Evolutionary conservation across 2,113 vertebrate species (phyloP), one percentile per base, ranked within the genome.

Genomic region (Peromyscus maniculatus): DNA sequence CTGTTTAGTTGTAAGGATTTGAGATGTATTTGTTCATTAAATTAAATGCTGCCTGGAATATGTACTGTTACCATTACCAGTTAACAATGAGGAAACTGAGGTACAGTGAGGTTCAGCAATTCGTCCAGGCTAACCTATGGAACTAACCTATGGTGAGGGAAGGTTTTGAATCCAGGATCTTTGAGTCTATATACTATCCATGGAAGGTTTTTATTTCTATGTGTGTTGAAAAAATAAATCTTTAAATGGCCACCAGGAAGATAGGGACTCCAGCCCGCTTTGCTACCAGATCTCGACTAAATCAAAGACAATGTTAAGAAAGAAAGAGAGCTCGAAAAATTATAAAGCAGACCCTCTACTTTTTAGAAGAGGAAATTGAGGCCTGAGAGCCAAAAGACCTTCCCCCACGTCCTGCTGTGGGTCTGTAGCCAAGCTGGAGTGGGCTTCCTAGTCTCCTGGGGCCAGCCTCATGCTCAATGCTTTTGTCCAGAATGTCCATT

Each of bases 291-390:
- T 46, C 52, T 90, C 64, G n/a, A 43, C 43, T 79, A 77, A 90
- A 24, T 57, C 9, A 71, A 57, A 66, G n/a, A 64, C 9, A 84
- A 84, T 84, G 59, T 31, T 64, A 84, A 84, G 57, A 78, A 88
- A 26, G 43, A 43, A 94, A 55, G 17, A 84, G 0, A 84, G 0
- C 75, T 86, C 71, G 31, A 72, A 64, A 52, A 75, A 11, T 59
- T 75, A 74, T 36, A n/a, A 87, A 80, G 43, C 33, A 59, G 2
- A 5, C 39, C 0, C 8, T 82, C 16, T 10, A 64, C 24, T 93
- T 90, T 91, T 31, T n/a, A 92, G 55, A 52, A 75, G 62, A 94
- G 43, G n/a, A 89, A 89, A 94, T 21, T 5, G 62, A 87, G 87
- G 36, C 11, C 46, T 4, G 1, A 57, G 31, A 95, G 1, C 39